Percentiles rank a stretch among this genome's conserved stretches.
These are phyloP conservation scores for Macropis europaea DNA, from an alignment of 2,888 invertebrate genomes.

Conservation along the genomic window DNA sequence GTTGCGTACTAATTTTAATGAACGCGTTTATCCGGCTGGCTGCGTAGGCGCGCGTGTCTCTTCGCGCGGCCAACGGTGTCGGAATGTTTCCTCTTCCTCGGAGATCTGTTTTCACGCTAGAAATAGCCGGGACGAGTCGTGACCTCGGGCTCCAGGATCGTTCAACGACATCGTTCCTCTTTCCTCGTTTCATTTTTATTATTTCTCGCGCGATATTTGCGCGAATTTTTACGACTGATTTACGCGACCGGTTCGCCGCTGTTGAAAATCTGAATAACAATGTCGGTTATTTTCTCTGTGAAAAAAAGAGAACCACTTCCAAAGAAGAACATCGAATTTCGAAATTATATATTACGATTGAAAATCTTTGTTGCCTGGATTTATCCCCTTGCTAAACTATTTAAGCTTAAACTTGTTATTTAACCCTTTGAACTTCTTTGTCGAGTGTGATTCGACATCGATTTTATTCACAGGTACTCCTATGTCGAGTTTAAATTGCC, in stretches of 20 bases:
- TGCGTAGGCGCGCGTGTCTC: conserved; percentile 21
- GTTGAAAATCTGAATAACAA: too few relatives aligned
- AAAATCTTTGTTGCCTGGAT: too few relatives aligned
- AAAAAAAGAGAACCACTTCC: too few relatives aligned
- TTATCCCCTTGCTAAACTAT: too few relatives aligned
- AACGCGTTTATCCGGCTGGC: conserved; percentile 32
- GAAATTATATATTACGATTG: too few relatives aligned
- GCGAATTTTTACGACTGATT: conserved; percentile 10
- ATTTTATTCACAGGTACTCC: too few relatives aligned
- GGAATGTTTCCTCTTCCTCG: conserved; percentile 1
- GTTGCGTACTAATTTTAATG: conserved; percentile 26
- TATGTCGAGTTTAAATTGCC: too few relatives aligned
- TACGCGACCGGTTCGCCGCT: not conserved
- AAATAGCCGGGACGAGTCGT: conserved; percentile 28
- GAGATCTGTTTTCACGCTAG: conserved; percentile 32
- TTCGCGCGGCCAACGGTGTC: conserved; percentile 9
- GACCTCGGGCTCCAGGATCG: conserved; percentile 11
- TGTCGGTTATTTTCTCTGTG: too few relatives aligned
- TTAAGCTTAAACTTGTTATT: too few relatives aligned
- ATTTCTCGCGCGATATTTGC: not conserved
- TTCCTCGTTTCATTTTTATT: conserved; percentile 8
- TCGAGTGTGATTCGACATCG: too few relatives aligned
- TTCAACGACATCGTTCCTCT: not conserved
- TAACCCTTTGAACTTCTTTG: too few relatives aligned
- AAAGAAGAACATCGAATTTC: too few relatives aligned